These are phyloP conservation scores for Ophonus ardosiacus DNA, from an alignment of 2,888 invertebrate species.

Conservation along the genomic window DNA sequence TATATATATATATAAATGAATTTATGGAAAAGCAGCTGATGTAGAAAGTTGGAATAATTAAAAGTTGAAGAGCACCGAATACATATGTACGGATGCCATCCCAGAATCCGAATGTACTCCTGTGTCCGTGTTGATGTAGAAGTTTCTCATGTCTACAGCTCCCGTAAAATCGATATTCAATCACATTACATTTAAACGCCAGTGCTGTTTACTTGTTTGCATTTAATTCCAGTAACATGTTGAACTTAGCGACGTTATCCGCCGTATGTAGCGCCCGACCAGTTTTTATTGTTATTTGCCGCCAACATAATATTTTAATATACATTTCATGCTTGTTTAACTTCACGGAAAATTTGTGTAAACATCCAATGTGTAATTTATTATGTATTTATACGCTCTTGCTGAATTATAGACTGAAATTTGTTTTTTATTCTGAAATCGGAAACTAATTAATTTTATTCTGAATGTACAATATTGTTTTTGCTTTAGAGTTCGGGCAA, in stretches of 20 bases:
- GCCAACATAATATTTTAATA: conserved; percentile 57
- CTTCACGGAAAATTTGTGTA: conserved; percentile 30
- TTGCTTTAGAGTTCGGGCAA: background rate
- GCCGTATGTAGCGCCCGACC: conserved; percentile 42
- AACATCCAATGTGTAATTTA: conserved; percentile 37
- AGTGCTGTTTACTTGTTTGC: conserved; percentile 61
- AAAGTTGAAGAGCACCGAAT: background rate
- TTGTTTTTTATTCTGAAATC: conserved; percentile 10
- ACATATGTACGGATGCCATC: background rate
- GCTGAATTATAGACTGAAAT: background rate
- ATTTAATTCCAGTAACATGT: conserved; percentile 63
- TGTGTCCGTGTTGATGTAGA: conserved; percentile 1
- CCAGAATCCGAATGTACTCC: background rate
- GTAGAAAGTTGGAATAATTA: background rate
- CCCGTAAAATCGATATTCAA: conserved; percentile 59
- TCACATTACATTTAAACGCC: conserved; percentile 62
- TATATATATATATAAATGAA: too few species aligned
- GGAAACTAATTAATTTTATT: conserved; percentile 33
- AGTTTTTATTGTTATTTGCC: conserved; percentile 55
- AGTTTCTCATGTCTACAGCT: conserved; percentile 27
- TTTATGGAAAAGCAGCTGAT: too few species aligned
- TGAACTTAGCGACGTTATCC: conserved; percentile 59
- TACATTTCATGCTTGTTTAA: conserved; percentile 45
- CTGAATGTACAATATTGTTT: background rate
- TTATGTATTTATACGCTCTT: conserved; percentile 27